phyloP scores from a whole-genome alignment of 2,888 invertebrate species.

The Drosophila colorata region DNA sequence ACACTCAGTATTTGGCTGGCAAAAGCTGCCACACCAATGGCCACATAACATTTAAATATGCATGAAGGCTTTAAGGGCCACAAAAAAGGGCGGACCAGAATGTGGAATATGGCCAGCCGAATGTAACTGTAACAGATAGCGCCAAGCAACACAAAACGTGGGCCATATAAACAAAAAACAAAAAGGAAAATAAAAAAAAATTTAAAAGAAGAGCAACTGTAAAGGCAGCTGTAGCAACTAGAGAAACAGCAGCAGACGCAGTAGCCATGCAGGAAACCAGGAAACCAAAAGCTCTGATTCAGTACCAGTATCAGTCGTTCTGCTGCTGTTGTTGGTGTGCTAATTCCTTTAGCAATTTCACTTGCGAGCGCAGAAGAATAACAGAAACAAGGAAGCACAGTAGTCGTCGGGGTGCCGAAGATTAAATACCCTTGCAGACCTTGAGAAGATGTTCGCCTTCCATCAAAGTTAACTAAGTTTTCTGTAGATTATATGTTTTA shows the following conservation, averaged over 20 bases:
- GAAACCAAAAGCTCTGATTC: constrained; percentile 31
- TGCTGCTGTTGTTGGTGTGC: constrained; percentile 31
- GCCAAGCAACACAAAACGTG: constrained; percentile 23
- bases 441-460: not conserved
- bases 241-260: not conserved
- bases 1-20: constrained; percentile 18
- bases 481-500: too few species aligned
- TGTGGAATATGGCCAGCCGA: constrained; percentile 39
- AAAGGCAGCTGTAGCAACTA: constrained; percentile 3
- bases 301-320: constrained; percentile 39
- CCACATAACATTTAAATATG: constrained; percentile 76
- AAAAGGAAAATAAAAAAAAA: not conserved
- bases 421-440: not conserved
- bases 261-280: not conserved
- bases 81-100: constrained; percentile 15
- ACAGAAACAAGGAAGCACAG: constrained; percentile 23
- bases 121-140: constrained; percentile 58
- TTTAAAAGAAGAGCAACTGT: not conserved
- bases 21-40: constrained; percentile 48
- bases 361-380: constrained; percentile 44
- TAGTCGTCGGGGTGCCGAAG: not conserved
- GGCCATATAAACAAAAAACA: constrained; percentile 24
- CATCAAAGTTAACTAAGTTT: too few species aligned
- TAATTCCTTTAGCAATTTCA: constrained; percentile 77
- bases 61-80: constrained; percentile 64